phyloP scores from a whole-genome alignment of 2,888 invertebrate species.

The Philereme transversata region DNA sequence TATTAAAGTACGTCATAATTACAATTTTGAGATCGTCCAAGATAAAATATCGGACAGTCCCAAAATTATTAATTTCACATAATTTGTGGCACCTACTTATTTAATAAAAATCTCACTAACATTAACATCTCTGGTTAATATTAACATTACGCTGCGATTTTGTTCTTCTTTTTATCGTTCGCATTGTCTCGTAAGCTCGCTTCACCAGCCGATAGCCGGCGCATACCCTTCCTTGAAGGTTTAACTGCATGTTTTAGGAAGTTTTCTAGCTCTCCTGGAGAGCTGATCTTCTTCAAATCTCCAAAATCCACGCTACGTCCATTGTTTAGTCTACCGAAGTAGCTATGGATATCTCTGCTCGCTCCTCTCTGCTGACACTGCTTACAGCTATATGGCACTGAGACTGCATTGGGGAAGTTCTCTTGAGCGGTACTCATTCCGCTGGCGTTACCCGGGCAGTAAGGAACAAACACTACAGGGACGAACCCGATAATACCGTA shows the following conservation, averaged over 20 bases:
- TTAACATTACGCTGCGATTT: conserved; percentile 36
- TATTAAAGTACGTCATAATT: conserved; percentile 45
- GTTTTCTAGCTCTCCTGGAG: conserved; percentile 65
- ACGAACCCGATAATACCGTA: conserved; percentile 88
- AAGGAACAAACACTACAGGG: conserved; percentile 88
- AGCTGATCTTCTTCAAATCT: conserved; percentile 72
- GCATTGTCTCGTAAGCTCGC: conserved; percentile 47
- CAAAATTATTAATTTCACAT: conserved; percentile 55
- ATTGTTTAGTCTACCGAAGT: conserved; percentile 64
- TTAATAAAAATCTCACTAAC: conserved; percentile 36
- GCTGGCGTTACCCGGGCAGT: conserved; percentile 83
- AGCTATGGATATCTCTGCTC: conserved; percentile 60
- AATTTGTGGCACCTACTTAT: conserved; percentile 23
- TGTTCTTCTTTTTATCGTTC: conserved; percentile 47
- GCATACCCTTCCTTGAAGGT: conserved; percentile 63
- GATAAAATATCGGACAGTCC: conserved; percentile 72
- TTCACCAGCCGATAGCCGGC: conserved; percentile 56
- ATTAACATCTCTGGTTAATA: conserved; percentile 28
- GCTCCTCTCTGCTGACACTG: conserved; percentile 72
- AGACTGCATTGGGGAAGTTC: conserved; percentile 85
- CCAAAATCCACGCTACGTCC: conserved; percentile 64
- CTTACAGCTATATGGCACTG: conserved; percentile 85
- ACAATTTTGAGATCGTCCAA: conserved; percentile 79
- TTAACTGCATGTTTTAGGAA: conserved; percentile 71
- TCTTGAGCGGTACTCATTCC: conserved; percentile 78